phyloP scores from a whole-genome alignment of 1,140 invertebrate genomes.

The Oncopodura yosiiana region DNA sequence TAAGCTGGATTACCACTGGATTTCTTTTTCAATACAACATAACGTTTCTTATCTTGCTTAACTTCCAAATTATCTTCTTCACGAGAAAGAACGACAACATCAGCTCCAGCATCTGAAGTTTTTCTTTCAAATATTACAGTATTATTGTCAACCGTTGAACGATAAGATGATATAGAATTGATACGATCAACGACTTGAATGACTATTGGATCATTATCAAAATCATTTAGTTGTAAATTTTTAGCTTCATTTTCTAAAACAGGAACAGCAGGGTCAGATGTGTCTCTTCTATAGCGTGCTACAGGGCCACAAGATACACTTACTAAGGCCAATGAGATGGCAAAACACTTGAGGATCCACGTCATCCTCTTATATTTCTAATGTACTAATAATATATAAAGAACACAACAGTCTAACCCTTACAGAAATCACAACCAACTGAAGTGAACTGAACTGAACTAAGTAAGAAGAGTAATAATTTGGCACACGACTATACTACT shows the following conservation, averaged over 20 bases:
- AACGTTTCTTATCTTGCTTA: not conserved
- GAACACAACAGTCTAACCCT: too few relatives aligned
- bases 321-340: not conserved
- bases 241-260: not conserved
- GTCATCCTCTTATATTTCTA: too few relatives aligned
- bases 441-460: too few relatives aligned
- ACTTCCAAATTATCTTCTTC: not conserved
- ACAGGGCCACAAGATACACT: not conserved
- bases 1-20: not conserved
- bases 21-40: not conserved
- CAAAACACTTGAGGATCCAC: not conserved
- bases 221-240: not conserved
- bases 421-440: too few relatives aligned
- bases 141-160: not conserved
- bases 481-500: too few relatives aligned
- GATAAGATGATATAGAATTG: not conserved
- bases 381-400: too few relatives aligned
- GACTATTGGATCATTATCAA: not conserved
- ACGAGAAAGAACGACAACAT: not conserved
- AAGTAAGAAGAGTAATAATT: too few relatives aligned
- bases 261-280: not conserved
- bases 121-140: not conserved
- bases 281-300: not conserved
- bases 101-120: not conserved
- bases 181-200: conserved; percentile 2